These are phyloP conservation scores for Rhabdomys pumilio DNA, from an alignment of 2,797 vertebrate genomes.

Conservation along the genomic window DNA sequence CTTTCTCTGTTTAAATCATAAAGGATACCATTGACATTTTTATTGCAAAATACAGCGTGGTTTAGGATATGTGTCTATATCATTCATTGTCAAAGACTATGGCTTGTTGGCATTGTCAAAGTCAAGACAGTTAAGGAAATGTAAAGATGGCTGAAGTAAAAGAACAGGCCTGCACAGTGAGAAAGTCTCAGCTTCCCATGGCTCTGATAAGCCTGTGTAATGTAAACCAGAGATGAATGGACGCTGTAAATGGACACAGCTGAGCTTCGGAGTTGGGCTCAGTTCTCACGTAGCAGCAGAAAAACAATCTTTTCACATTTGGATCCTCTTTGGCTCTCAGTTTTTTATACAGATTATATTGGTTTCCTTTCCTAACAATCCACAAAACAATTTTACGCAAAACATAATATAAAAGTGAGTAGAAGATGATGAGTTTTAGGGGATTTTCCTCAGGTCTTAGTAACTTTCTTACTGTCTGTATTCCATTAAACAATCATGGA, in stretches of 20 bases:
- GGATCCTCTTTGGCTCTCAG: neutral
- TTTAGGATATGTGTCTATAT: neutral
- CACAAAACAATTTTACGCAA: neutral
- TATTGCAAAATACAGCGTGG: conserved; percentile 14
- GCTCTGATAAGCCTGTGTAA: neutral
- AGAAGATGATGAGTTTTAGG: neutral
- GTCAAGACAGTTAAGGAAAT: conserved; percentile 16
- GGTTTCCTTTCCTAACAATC: neutral
- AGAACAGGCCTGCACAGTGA: neutral
- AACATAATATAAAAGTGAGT: neutral
- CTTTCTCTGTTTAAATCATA: conserved; percentile 21
- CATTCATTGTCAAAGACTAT: neutral
- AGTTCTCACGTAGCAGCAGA: neutral
- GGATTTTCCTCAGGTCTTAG: neutral
- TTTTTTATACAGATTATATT: neutral
- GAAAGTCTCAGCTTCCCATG: neutral
- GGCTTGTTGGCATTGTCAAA: neutral
- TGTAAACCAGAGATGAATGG: neutral
- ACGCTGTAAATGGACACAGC: neutral
- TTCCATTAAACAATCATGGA: conserved; percentile 26
- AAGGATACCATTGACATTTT: neutral
- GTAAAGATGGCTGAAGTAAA: neutral
- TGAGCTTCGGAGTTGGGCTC: neutral
- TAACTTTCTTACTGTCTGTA: neutral
- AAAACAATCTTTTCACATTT: neutral